Evolutionary conservation across 2,888 invertebrate genomes (phyloP).

Genomic region (Noctua janthina): DNA sequence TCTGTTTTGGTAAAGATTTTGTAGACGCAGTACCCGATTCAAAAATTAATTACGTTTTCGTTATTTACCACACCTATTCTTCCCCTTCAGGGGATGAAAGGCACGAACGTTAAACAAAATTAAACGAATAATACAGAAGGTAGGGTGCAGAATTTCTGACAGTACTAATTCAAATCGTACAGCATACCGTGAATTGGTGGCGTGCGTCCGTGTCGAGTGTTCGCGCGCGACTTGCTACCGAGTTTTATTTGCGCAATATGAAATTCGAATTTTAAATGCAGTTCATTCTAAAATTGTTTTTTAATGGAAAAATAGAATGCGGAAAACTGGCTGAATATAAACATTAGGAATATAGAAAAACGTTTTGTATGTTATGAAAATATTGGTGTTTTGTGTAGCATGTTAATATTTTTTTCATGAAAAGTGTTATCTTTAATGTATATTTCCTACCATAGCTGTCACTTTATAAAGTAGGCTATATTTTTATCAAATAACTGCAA

Average conservation of each 20-base stretch:
- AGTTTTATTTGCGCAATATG: constrained; percentile 52
- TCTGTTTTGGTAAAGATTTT: not conserved
- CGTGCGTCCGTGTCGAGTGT: constrained; percentile 35
- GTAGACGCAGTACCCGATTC: not conserved
- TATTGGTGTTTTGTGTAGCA: constrained; percentile 10
- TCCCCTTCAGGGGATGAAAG: constrained; percentile 9
- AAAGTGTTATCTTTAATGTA: not conserved
- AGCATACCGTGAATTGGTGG: constrained; percentile 62
- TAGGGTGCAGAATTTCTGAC: constrained; percentile 43
- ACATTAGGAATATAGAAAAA: constrained; percentile 12
- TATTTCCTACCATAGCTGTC: not conserved
- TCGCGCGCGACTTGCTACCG: constrained; percentile 44
- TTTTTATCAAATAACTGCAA: constrained; percentile 14
- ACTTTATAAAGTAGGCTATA: not conserved
- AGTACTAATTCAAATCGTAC: constrained; percentile 68
- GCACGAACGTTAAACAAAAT: constrained; percentile 39
- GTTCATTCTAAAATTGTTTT: constrained; percentile 30
- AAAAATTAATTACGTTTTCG: not conserved
- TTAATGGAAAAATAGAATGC: constrained; percentile 1
- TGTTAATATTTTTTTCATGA: not conserved
- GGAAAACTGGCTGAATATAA: constrained; percentile 32
- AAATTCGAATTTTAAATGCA: constrained; percentile 49
- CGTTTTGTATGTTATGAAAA: not conserved
- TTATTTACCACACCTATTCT: not conserved
- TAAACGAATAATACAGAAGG: constrained; percentile 43